Evolutionary conservation across 2,888 invertebrate species (phyloP).

Genomic region (Rhamnusium bicolor): DNA sequence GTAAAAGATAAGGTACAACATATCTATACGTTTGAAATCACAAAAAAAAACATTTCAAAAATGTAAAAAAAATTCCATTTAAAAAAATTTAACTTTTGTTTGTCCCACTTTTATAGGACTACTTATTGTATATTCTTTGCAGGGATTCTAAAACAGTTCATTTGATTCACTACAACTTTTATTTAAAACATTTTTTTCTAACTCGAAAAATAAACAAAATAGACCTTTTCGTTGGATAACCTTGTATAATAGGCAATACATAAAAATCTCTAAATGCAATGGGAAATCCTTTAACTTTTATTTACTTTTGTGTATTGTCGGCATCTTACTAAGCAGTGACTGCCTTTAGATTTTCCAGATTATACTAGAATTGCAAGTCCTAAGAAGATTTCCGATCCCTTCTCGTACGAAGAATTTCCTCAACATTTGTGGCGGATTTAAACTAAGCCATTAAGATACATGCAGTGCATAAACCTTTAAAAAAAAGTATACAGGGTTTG

Average conservation of each 20-base stretch:
- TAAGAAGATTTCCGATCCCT: slow-evolving; percentile 21
- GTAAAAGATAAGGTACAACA: no score
- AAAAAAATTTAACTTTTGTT: no score
- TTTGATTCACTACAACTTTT: no score
- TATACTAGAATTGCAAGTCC: slow-evolving; percentile 1
- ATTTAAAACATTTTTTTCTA: no score
- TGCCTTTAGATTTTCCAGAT: slow-evolving; percentile 9
- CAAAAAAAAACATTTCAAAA: no score
- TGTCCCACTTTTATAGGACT: no score
- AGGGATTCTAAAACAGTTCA: no score
- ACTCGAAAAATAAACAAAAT: no score
- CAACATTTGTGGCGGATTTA: slow-evolving; percentile 22
- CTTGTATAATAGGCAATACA: not conserved
- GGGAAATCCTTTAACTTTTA: not conserved
- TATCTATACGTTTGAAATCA: no score
- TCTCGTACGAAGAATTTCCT: slow-evolving; percentile 11
- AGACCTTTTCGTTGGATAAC: no score
- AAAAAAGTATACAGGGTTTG: not conserved
- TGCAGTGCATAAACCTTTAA: not conserved
- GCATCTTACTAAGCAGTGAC: not conserved
- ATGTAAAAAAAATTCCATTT: no score
- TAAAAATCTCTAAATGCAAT: not conserved
- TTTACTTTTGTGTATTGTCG: not conserved
- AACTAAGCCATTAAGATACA: slow-evolving; percentile 13
- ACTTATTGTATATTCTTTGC: no score